A percentile compares a stretch with the other conserved stretches of the same genome.
Evolutionary conservation across 2,888 invertebrate species (phyloP).

Genomic region (Lutraria lutraria): DNA sequence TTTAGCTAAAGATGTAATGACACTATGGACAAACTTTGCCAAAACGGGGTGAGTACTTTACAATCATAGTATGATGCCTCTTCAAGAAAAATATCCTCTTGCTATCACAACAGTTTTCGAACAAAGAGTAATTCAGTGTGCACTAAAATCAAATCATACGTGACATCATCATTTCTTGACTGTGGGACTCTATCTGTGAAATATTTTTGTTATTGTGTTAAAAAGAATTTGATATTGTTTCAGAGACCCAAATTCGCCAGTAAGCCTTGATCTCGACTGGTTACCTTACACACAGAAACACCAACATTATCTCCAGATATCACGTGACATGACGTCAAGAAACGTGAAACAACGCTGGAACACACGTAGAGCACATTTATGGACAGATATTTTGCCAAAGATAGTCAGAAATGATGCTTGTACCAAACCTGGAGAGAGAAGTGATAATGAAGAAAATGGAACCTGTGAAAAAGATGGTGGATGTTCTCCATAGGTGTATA

Average conservation of each 20-base stretch:
- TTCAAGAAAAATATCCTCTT: background rate
- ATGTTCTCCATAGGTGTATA: background rate
- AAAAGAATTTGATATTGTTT: background rate
- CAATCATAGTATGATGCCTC: background rate
- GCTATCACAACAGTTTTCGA: background rate
- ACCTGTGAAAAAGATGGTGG: conserved; percentile 9
- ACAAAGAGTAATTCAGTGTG: too few relatives aligned
- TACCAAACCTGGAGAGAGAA: background rate
- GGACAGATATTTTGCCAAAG: conserved; percentile 14
- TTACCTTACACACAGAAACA: conserved; percentile 40
- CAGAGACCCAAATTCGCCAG: conserved; percentile 32
- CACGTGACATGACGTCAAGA: conserved; percentile 38
- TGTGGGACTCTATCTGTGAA: background rate
- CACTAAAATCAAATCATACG: background rate
- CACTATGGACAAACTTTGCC: conserved; percentile 86
- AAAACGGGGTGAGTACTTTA: conserved; percentile 53
- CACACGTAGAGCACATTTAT: conserved; percentile 14
- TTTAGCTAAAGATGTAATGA: conserved; percentile 88
- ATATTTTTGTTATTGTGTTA: background rate
- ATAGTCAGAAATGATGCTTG: background rate
- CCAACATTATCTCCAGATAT: conserved; percentile 37
- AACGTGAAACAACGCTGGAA: conserved; percentile 40
- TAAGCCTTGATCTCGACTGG: conserved; percentile 26
- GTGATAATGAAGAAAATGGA: background rate
- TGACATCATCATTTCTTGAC: background rate